Percentiles rank a stretch among this genome's conserved stretches.
Evolutionary conservation across 2,888 invertebrate species (phyloP).

Genomic region (Lochmaea crataegi): DNA sequence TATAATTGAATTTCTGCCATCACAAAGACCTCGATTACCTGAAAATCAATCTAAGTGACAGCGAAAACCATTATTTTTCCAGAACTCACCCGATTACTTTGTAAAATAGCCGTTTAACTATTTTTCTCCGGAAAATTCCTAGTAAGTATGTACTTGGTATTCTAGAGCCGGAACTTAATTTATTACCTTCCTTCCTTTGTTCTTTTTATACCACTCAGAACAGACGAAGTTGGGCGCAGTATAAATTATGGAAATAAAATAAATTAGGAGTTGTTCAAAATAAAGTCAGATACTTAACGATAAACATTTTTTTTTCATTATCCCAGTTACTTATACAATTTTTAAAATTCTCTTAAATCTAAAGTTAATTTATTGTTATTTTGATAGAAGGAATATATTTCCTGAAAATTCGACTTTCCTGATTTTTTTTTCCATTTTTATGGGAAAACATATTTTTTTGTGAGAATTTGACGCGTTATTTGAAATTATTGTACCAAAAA

Average conservation of each 20-base stretch:
- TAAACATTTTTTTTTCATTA: no score
- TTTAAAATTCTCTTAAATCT: no score
- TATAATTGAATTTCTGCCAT: not conserved
- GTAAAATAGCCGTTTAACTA: slow-evolving; percentile 28
- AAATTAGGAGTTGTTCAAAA: not conserved
- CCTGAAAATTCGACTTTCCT: no score
- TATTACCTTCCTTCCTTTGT: slow-evolving; percentile 33
- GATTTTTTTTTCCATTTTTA: no score
- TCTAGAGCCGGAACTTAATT: slow-evolving; percentile 34
- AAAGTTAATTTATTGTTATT: no score
- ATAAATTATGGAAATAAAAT: not conserved
- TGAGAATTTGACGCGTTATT: no score
- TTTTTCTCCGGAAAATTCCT: slow-evolving; percentile 25
- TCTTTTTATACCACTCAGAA: slow-evolving; percentile 31
- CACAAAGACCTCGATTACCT: slow-evolving; percentile 2
- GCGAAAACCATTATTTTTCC: slow-evolving; percentile 12
- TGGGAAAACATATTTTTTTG: no score
- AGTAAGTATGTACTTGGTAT: slow-evolving; percentile 36
- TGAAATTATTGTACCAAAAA: no score
- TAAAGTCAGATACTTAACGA: no score
- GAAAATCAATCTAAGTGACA: slow-evolving; percentile 6
- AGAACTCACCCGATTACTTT: slow-evolving; percentile 25
- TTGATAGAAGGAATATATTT: no score
- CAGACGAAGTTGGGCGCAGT: not conserved
- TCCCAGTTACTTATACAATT: no score